phyloP scores from a whole-genome alignment of 2,888 invertebrate species.

The Eueremaeus valkanovi region DNA sequence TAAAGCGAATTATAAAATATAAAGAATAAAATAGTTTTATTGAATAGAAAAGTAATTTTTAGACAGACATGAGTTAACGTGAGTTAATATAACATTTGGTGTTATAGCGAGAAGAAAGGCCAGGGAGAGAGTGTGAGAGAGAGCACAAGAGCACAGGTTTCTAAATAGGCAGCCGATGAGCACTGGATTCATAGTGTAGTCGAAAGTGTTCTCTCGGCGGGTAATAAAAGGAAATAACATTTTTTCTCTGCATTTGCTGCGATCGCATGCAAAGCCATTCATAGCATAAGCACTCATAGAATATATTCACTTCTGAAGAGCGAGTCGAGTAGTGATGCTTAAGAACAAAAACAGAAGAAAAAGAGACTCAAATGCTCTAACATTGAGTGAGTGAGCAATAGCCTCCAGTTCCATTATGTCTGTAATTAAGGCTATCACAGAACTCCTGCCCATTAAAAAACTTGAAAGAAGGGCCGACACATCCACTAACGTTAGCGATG shows the following conservation, averaged over 20 bases:
- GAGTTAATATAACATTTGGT: not conserved
- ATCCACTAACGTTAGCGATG: too few species aligned
- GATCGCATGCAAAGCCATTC: too few species aligned
- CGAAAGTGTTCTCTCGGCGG: constrained; percentile 1
- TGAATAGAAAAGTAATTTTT: not conserved
- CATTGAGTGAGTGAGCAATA: not conserved
- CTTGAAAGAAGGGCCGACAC: not conserved
- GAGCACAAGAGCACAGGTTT: not conserved
- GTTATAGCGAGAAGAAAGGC: too few species aligned
- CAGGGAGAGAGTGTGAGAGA: too few species aligned
- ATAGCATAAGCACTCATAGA: too few species aligned
- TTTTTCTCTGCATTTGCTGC: too few species aligned
- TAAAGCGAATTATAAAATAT: not conserved
- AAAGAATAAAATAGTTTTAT: not conserved
- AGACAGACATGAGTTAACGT: constrained; percentile 3
- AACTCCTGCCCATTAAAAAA: constrained; percentile 1
- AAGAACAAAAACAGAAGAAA: too few species aligned
- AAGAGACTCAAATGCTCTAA: too few species aligned
- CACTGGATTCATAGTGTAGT: not conserved
- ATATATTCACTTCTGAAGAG: too few species aligned
- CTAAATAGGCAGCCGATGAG: not conserved
- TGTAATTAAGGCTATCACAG: constrained; percentile 8
- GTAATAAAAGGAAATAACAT: constrained; percentile 16
- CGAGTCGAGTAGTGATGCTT: too few species aligned
- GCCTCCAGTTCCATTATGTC: constrained; percentile 13